phyloP scores from a whole-genome alignment of 2,797 vertebrate genomes.

The Pangasius mekongensis region DNA sequence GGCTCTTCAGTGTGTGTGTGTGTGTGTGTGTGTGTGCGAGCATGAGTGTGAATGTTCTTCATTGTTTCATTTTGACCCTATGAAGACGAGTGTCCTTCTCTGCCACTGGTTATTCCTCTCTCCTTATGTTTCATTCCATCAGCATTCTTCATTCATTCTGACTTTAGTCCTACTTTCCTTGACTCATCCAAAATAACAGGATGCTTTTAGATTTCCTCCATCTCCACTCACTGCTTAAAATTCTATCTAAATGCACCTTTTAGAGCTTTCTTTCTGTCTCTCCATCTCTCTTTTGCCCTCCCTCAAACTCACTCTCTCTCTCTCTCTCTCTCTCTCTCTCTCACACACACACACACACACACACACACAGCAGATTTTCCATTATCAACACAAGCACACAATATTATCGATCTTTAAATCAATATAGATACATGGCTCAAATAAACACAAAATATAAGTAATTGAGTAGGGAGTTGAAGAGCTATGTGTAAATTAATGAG shows the following conservation, averaged over 20 bases:
- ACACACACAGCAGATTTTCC: neutral
- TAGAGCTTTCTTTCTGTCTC: neutral
- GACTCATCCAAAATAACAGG: neutral
- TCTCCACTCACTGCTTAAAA: neutral
- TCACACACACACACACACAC: neutral
- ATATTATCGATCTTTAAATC: conserved; percentile 36
- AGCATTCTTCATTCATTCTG: conserved; percentile 14
- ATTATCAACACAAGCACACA: conserved; percentile 3
- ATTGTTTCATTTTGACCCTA: conserved; percentile 38
- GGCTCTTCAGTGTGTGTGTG: neutral
- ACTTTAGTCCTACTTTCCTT: conserved; percentile 9
- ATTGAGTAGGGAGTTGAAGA: conserved; percentile 1
- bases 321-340: neutral
- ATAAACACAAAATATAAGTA: conserved; percentile 36
- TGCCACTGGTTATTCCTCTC: conserved; percentile 23
- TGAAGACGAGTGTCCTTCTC: conserved; percentile 37
- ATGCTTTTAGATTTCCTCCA: conserved; percentile 5
- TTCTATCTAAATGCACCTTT: neutral
- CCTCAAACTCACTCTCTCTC: neutral
- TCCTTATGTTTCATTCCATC: conserved; percentile 31
- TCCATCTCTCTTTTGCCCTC: neutral
- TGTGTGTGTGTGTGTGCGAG: neutral
- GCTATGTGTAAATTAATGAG: conserved; percentile 18
- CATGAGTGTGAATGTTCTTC: neutral
- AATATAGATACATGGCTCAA: conserved; percentile 40